Percentiles rank a stretch among this genome's conserved stretches.
Evolutionary conservation across 1,140 invertebrate genomes (phyloP).

Genomic region (Hyles vespertilio): DNA sequence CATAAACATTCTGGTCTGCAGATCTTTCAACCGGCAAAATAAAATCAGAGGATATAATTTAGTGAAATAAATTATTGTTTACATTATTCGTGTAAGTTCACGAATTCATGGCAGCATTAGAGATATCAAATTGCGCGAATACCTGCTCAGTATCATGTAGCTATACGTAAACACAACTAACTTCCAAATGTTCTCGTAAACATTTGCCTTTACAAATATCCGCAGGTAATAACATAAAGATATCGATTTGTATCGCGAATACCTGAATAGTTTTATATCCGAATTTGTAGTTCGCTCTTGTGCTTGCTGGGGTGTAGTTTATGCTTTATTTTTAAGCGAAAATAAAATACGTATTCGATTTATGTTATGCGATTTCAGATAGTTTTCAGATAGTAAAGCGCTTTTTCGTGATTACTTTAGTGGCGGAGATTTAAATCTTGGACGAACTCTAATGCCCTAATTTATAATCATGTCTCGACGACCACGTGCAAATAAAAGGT

Average conservation of each 20-base stretch:
- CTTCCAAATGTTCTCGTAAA: constrained; percentile 26
- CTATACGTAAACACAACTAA: constrained; percentile 22
- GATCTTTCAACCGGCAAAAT: neutral
- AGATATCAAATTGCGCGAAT: constrained; percentile 16
- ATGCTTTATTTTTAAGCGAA: too few species aligned
- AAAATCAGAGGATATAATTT: constrained; percentile 7
- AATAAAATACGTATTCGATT: too few species aligned
- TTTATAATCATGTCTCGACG: too few species aligned
- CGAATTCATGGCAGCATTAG: constrained; percentile 7
- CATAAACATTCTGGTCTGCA: neutral
- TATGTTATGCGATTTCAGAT: too few species aligned
- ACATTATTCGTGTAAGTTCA: constrained; percentile 8
- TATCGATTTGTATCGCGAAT: constrained; percentile 15
- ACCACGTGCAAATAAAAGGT: too few species aligned
- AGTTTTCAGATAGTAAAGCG: too few species aligned
- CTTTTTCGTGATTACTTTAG: too few species aligned
- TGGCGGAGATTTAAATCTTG: too few species aligned
- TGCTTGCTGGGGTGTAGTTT: too few species aligned
- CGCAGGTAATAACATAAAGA: constrained; percentile 11
- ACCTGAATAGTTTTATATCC: neutral
- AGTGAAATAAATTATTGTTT: constrained; percentile 10
- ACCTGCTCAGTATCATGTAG: constrained; percentile 25
- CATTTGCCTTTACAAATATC: constrained; percentile 23
- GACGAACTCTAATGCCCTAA: too few species aligned
- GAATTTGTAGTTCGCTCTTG: neutral